Evolutionary conservation across 2,113 vertebrate genomes (phyloP).

Genomic region (Rhinoptilus africanus): DNA sequence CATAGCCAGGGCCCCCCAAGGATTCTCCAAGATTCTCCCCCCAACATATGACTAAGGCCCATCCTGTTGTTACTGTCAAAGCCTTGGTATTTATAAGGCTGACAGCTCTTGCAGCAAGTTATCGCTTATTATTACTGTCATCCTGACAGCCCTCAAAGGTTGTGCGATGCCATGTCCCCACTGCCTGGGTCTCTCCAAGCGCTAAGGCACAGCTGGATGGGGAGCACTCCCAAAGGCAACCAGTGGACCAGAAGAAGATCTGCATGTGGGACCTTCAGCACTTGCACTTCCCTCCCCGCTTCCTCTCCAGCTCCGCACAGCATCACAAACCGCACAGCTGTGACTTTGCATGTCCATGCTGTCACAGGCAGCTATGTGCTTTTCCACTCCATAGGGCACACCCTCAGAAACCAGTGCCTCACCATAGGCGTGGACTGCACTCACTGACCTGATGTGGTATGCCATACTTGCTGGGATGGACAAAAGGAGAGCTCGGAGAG

Average conservation of each 20-base stretch:
- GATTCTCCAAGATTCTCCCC: background rate
- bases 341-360: background rate
- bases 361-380: background rate
- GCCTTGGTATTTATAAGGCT: background rate
- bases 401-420: background rate
- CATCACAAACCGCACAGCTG: background rate
- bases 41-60: background rate
- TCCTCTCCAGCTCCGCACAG: background rate
- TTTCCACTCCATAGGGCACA: background rate
- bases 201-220: background rate
- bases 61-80: background rate
- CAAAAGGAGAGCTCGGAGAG: background rate
- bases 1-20: background rate
- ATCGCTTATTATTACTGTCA: background rate
- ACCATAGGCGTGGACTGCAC: background rate
- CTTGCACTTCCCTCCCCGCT: background rate
- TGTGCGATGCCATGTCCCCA: background rate
- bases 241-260: background rate
- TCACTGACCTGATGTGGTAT: accelerated
- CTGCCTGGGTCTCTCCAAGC: background rate
- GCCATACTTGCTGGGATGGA: background rate
- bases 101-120: slow-evolving; percentile 22
- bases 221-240: background rate
- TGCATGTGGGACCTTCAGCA: background rate
- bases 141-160: background rate